Evolutionary conservation across 2,888 invertebrate species (phyloP), one percentile per base, ranked within the genome.

Genomic region (Andrena camellia): DNA sequence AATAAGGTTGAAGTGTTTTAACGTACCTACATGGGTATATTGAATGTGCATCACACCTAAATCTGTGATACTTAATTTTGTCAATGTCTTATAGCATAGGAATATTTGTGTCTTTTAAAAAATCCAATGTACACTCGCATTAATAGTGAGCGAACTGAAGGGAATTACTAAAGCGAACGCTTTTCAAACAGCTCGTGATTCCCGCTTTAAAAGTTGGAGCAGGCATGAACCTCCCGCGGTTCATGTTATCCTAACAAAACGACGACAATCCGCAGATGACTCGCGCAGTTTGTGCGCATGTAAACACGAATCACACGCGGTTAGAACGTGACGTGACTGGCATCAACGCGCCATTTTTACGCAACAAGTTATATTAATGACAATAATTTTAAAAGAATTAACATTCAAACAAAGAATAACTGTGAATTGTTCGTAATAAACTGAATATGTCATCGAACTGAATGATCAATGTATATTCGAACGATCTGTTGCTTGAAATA

Each of bases 231-330:
- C 64, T 83, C 63, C 68, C 68, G 57, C 7, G 8, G 10, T 29
- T 87, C 73, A 89, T 93, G 90, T 17, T 90, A 82, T 85, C 91
- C 91, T 88, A 86, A 80, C 93, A 86, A 78, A 87, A 90, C 88
- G 88, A 87, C 90, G 91, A 91, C 91, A 88, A 90, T 86, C 91
- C 92, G 93, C 92, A 93, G 92, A 93, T 93, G 93, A 93, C 92
- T 93, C 92, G 93, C 92, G 91, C 93, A 93, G 92, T 93, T 90
- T 90, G 90, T 89, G 90, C 91, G 90, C 90, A 87, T 88, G 83
- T 88, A 80, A 82, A 78, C 69, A 74, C 54, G 66, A 63, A 54
- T 60, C 72, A 29, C 70, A 68, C 31, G 64, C 54, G 62, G 35
- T 17, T 17, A 62, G 35, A 63, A 57, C 57, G 35, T 26, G 68